Evolutionary conservation across 2,113 vertebrate genomes (phyloP), one percentile per base, ranked within the genome.

Genomic region (Machaerirhynchus nigripectus): DNA sequence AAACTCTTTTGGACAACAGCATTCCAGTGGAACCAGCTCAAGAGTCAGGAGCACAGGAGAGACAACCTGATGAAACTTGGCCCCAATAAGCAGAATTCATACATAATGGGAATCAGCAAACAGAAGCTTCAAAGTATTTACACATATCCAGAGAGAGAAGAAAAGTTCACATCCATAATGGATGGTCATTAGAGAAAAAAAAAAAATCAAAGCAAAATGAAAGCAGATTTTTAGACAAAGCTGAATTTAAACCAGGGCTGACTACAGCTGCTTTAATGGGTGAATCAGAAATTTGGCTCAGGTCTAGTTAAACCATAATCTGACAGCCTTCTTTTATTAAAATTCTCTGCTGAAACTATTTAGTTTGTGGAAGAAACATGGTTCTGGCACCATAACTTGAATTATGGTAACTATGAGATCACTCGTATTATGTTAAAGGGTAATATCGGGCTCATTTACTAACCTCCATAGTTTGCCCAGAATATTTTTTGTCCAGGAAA

Each of bases 91-190:
- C 28, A 91, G 30, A 27, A 40, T 68, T 87, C 79, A 78, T 94
- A 69, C 16, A 35, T 56, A 56, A 63, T 28, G 42, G 39, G 61
- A 82, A 71, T 60, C 44, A 78, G 37, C 15, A 55, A 91, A 77
- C 15, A 90, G 42, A 90, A 82, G 46, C 50, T 79, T 91, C 70
- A 77, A 78, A 87, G 73, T 91, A 91, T 81, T 92, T 87, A 67
- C 59, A 70, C 10, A 15, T 37, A 86, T 35, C 24, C 39, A 74
- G 46, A 60, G 11, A 79, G 46, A 93, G 65, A 42, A 74, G 77
- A 7, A 52, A 69, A 87, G 55, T 61, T 61, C 64, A 61, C 33
- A 46, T n/a, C 55, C 28, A 46, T 61, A 78, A 61, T 53, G 33
- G 86, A 87, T 35, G 40, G 65, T 56, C 42, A 79, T 71, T 64